Evolutionary conservation across 1,140 invertebrate genomes (phyloP).

Genomic region (Drosophila parabipectinata): DNA sequence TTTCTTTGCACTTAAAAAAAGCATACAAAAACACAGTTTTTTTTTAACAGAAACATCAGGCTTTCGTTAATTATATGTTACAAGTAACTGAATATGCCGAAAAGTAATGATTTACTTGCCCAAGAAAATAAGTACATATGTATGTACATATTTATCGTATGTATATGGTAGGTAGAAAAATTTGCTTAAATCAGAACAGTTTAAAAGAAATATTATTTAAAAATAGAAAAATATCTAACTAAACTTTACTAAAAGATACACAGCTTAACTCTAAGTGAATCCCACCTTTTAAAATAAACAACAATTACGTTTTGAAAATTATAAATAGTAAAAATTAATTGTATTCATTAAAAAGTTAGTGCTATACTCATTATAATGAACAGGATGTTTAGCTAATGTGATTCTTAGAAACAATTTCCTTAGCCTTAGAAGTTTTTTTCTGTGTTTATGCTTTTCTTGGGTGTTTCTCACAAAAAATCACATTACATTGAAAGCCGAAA

Average conservation of each 20-base stretch:
- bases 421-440: constrained; percentile 6
- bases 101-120: neutral
- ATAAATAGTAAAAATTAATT: neutral
- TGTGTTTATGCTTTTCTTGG: constrained; percentile 31
- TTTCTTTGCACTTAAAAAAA: constrained; percentile 44
- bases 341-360: neutral
- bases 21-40: neutral
- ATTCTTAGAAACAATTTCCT: neutral
- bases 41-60: neutral
- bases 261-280: too few relatives aligned
- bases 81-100: neutral
- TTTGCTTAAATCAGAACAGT: neutral
- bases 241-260: too few relatives aligned
- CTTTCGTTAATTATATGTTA: neutral
- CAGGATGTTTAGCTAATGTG: neutral
- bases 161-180: neutral
- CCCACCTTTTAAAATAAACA: too few relatives aligned
- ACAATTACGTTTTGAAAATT: neutral
- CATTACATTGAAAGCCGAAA: constrained; percentile 47
- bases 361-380: neutral
- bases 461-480: constrained; percentile 45
- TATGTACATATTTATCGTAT: neutral
- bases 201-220: neutral
- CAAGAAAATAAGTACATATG: neutral
- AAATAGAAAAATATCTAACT: too few relatives aligned